Conservation (phyloP, 2,888 invertebrate genomes). For the Seira ritae region DNA sequence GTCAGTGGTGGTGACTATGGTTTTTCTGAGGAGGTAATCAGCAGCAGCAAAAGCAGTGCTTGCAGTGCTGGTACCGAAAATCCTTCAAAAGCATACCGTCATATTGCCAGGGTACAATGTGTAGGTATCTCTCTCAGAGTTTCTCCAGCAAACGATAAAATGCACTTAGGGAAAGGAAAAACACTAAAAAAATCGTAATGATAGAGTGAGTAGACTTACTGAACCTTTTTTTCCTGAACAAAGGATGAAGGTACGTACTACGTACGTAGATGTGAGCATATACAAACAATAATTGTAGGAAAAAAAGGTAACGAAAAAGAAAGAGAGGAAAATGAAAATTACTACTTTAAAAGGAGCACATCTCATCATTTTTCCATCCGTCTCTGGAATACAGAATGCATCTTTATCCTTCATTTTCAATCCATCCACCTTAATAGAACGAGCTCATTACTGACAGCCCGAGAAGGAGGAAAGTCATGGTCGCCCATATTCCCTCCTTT, state of each 20-base stretch:
- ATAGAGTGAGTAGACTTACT: slow-evolving; percentile 41
- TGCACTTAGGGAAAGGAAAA: slow-evolving; percentile 25
- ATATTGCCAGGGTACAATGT: no score
- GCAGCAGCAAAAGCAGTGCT: neutral
- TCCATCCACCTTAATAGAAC: slow-evolving; percentile 32
- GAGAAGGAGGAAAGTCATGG: slow-evolving; percentile 9
- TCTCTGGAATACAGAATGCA: slow-evolving; percentile 25
- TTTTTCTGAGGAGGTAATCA: slow-evolving; percentile 20
- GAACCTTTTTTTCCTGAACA: slow-evolving; percentile 34
- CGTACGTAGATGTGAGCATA: slow-evolving; percentile 22
- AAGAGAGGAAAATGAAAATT: slow-evolving; percentile 63
- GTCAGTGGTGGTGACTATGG: slow-evolving; percentile 45
- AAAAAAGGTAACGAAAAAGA: slow-evolving; percentile 23
- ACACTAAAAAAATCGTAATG: slow-evolving; percentile 20
- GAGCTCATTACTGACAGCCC: slow-evolving; percentile 50
- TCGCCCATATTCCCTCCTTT: neutral
- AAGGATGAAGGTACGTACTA: slow-evolving; percentile 19
- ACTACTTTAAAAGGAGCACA: slow-evolving; percentile 62
- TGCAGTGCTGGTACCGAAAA: no score
- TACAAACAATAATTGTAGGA: slow-evolving; percentile 53
- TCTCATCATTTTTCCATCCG: slow-evolving; percentile 39
- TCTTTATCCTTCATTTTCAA: slow-evolving; percentile 43
- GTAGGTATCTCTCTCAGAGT: neutral
- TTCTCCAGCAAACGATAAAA: slow-evolving; percentile 35
- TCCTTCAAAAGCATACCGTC: neutral